Base-by-base conservation (phyloP, 2,888 invertebrate species). In the Anoncus sp. region DNA sequence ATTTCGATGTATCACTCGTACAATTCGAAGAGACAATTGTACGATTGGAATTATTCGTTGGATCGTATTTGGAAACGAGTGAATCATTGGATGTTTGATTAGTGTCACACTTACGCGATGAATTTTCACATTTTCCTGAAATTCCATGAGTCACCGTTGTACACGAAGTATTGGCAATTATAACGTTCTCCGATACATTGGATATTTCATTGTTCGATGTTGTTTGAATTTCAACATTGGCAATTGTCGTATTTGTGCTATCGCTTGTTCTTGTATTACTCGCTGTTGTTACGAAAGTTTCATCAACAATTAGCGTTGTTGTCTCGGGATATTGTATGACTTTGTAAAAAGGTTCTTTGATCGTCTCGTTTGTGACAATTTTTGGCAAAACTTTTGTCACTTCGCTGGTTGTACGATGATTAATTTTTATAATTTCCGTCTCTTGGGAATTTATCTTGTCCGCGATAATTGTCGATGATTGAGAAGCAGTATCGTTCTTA, bases 261-360 rank as follows among this genome's bases (percentile, higher is more conserved):
- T 60, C 60, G 51, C 40, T 79, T n/a, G 59, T 12, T 55, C 71
- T 77, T 3, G 55, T n/a, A 14, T 22, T 49, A 51, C 76, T 80
- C 31, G 79, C 7, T 2, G 55, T 47, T 12, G 65, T 27, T 2
- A 38, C 47, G 18, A 78, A 71, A 77, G 75, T 81, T 16, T 69
- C 75, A 16, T 76, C 66, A 0, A 51, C 38, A 9, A 79, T 81
- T 12, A 57, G 70, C 4, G 81, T 62, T 0, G 79, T 31, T 0
- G 79, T 31, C 45, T 81, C 80, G 18, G 85, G 79, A 24, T 78
- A 80, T 35, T 86, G 88, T 4, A 90, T 85, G 16, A 91, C 86
- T 75, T 90, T 90, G 57, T 87, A 82, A 55, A 81, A 86, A 0
- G 88, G 83, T 53, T 91, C 90, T 38, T 89, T 88, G 9, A 90